Evolutionary conservation across 1,140 invertebrate species (phyloP), one percentile per base, ranked within the genome.

Genomic region (Halyomorpha halys): DNA sequence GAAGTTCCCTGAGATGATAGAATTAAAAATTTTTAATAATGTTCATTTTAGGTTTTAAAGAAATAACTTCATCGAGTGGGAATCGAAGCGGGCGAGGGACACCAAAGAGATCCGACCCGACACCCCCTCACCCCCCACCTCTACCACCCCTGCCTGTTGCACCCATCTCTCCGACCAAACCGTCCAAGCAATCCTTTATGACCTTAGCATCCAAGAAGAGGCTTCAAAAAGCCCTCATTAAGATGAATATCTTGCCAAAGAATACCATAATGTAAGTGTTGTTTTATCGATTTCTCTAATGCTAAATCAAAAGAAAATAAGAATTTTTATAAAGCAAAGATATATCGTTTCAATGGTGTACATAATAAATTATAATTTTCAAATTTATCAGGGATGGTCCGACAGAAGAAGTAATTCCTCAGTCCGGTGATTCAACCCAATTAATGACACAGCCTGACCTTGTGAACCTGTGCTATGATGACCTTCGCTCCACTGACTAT

Each of bases 191-290:
- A 72, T 87, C 87, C 64, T 93, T 92, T 69, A 92, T 92, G 86
- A 94, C 90, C 25, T 77, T 93, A 53, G 89, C 87, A 14, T 86
- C 89, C 21, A 92, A 90, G 71, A 82, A 85, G 63, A 81, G 87
- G 70, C 76, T 97, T 53, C 88, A 91, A 69, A 94, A 90, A 77
- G 90, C 90, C 61, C 80, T 95, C 66, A 88, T 87, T 78, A 94
- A 91, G 76, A 91, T 95, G 81, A 93, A 92, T 73, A 83, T 94
- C 71, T 80, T 93, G 23, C 89, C 90, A 71, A 93, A 91, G 79
- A 91, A 87, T 74, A 85, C 83, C 64, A 88, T 88, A 68, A 83
- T 81, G 81, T 83, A 72, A 76, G 78, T 75, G 27, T 69, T 72
- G 59, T 45, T 2, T 18, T n/a, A 13, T 49, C 45, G 13, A 15